phyloP scores from a whole-genome alignment of 1,140 invertebrate species.

The Pomacea maculata region DNA sequence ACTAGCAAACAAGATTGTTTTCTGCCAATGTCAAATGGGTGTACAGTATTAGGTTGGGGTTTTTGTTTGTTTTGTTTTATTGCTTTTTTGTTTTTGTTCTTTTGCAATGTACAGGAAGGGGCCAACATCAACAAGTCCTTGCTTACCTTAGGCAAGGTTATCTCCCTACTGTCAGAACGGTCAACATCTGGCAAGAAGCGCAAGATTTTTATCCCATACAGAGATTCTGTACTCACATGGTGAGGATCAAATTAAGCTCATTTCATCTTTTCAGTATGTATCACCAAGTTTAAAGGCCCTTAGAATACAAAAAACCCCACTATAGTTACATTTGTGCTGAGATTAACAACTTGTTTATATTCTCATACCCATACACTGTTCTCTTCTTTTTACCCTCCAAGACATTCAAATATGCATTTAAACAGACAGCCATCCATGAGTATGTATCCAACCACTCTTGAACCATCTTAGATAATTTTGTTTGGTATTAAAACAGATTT shows the following conservation, averaged over 20 bases:
- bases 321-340: neutral
- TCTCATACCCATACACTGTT: neutral
- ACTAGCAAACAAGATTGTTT: too few species aligned
- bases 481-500: too few species aligned
- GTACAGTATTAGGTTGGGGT: too few species aligned
- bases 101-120: conserved; percentile 72
- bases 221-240: conserved; percentile 92
- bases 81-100: too few species aligned
- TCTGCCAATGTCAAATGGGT: too few species aligned
- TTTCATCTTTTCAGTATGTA: neutral
- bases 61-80: too few species aligned
- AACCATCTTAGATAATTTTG: too few species aligned
- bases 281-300: neutral
- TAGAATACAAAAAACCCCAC: neutral
- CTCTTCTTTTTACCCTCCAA: conserved; percentile 5
- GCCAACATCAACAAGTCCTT: conserved; percentile 82
- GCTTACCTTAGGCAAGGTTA: conserved; percentile 85
- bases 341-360: neutral
- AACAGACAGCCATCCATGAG: too few species aligned
- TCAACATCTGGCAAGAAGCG: conserved; percentile 61
- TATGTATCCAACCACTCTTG: too few species aligned
- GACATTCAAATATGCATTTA: too few species aligned
- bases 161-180: conserved; percentile 72
- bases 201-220: conserved; percentile 81
- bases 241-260: conserved; percentile 35